A percentile compares a stretch with the other conserved stretches of the same genome.
Evolutionary conservation across 2,888 invertebrate genomes (phyloP).

Genomic region (Axea sp.): DNA sequence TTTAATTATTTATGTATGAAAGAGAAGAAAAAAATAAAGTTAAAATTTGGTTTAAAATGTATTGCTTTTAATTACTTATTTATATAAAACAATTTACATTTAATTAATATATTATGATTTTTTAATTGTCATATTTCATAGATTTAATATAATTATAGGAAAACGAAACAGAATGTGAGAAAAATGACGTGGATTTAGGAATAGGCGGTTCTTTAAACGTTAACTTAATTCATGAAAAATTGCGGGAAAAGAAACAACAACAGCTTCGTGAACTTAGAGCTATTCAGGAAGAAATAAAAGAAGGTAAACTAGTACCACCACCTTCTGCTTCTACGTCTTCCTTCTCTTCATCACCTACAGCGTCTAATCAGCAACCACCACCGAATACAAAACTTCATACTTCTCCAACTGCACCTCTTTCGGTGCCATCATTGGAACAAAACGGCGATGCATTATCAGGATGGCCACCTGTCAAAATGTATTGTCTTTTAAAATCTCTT

Average conservation of each 20-base stretch:
- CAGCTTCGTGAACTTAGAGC: constrained; percentile 90
- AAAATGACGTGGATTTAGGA: constrained; percentile 86
- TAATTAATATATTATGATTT: no score
- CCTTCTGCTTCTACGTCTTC: constrained; percentile 81
- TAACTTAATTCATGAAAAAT: constrained; percentile 87
- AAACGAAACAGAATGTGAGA: constrained; percentile 74
- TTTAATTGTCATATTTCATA: no score
- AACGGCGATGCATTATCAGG: constrained; percentile 68
- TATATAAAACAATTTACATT: no score
- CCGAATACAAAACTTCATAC: constrained; percentile 81
- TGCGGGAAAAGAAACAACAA: constrained; percentile 93
- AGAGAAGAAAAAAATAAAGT: no score
- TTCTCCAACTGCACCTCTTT: constrained; percentile 72
- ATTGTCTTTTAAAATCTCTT: constrained; percentile 74
- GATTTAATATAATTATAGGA: constrained; percentile 66
- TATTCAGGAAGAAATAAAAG: constrained; percentile 92
- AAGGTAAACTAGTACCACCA: constrained; percentile 86
- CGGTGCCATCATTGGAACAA: constrained; percentile 67
- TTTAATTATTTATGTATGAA: no score
- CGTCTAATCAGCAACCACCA: constrained; percentile 80
- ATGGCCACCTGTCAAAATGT: constrained; percentile 78
- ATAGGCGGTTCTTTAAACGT: constrained; percentile 84
- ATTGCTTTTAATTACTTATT: no score
- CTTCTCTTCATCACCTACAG: constrained; percentile 72
- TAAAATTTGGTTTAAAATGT: no score